Evolutionary conservation across 1,140 invertebrate genomes (phyloP).

Genomic region (Caenorhabditis tropicalis): DNA sequence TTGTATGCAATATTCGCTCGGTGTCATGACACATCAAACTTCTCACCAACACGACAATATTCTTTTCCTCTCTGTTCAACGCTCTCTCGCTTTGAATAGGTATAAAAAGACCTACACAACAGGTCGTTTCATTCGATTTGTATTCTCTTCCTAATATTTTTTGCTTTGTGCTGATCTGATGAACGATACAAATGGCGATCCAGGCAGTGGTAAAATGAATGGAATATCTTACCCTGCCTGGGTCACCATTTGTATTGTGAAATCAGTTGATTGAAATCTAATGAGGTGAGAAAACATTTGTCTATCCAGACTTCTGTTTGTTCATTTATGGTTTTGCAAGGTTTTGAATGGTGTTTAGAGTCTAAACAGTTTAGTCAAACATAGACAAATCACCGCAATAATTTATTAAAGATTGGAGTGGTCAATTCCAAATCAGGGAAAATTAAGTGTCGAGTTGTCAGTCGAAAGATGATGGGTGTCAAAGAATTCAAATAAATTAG

Average conservation of each 20-base stretch:
- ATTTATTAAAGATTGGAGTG: not conserved
- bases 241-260: not conserved
- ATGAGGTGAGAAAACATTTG: no score
- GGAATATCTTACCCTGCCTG: not conserved
- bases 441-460: not conserved
- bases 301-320: no score
- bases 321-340: no score
- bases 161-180: no score
- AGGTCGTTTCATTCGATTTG: no score
- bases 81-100: no score
- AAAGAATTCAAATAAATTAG: not conserved
- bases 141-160: no score
- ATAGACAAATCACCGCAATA: not conserved
- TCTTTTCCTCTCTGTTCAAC: no score
- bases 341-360: not conserved
- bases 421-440: not conserved
- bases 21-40: not conserved
- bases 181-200: not conserved
- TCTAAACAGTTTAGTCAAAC: no score
- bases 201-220: not conserved
- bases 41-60: not conserved
- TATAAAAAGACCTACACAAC: no score
- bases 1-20: no score
- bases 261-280: not conserved
- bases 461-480: not conserved